phyloP scores from a whole-genome alignment of 1,140 invertebrate species.

The Eumaeus atala region DNA sequence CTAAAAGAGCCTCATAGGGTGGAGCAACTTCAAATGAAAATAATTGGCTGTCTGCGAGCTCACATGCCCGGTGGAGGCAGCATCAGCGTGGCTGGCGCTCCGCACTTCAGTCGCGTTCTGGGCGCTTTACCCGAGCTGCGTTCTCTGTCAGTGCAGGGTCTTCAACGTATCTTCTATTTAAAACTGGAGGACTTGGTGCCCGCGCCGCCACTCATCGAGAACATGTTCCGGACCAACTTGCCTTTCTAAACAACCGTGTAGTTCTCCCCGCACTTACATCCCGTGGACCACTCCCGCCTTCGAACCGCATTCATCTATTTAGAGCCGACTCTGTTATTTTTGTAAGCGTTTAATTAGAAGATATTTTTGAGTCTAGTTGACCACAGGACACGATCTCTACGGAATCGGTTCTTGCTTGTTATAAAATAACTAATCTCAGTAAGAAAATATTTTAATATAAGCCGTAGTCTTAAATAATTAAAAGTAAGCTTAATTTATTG shows the following conservation, averaged over 20 bases:
- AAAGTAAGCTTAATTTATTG: slow-evolving; percentile 67
- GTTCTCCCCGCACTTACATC: slow-evolving; percentile 28
- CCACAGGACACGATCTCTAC: slow-evolving; percentile 63
- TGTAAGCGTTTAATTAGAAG: slow-evolving; percentile 64
- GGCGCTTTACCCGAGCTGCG: slow-evolving; percentile 93
- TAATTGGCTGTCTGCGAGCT: slow-evolving; percentile 93
- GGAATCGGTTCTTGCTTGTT: slow-evolving; percentile 61
- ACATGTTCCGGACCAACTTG: slow-evolving; percentile 94
- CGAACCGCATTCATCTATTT: slow-evolving; percentile 45
- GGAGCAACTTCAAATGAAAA: slow-evolving; percentile 95
- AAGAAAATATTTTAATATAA: slow-evolving; percentile 50
- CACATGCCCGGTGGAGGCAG: slow-evolving; percentile 94
- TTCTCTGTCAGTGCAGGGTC: slow-evolving; percentile 92
- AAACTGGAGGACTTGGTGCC: slow-evolving; percentile 94
- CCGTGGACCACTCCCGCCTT: slow-evolving; percentile 63
- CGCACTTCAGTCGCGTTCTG: slow-evolving; percentile 93
- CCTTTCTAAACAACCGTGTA: slow-evolving; percentile 82
- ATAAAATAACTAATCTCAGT: slow-evolving; percentile 39
- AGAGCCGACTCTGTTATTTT: slow-evolving; percentile 68
- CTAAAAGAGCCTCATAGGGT: slow-evolving; percentile 93
- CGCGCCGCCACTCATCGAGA: slow-evolving; percentile 93
- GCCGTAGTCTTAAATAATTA: slow-evolving; percentile 37
- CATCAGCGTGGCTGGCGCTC: slow-evolving; percentile 88
- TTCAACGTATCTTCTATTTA: slow-evolving; percentile 95
- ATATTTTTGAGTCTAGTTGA: slow-evolving; percentile 65